These are phyloP conservation scores for Bubo blakistoni DNA, from an alignment of 2,113 vertebrate genomes.

Conservation along the genomic window DNA sequence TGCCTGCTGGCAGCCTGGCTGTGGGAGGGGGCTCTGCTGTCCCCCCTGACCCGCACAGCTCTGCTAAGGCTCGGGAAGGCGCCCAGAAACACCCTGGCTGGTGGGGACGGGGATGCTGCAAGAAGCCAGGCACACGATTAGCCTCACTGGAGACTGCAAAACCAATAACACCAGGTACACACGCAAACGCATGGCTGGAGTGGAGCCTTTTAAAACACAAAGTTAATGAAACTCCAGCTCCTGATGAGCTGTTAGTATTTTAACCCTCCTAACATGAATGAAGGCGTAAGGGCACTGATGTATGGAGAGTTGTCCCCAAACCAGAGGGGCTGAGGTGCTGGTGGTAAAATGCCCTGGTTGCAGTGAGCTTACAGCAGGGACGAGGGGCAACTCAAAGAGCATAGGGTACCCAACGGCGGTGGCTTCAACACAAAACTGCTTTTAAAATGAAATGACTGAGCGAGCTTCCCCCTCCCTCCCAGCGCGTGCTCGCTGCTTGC, in stretches of 20 bases:
- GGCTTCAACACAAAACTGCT: neutral
- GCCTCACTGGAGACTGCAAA: neutral
- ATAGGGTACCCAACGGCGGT: rapidly evolving
- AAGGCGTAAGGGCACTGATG: rapidly evolving
- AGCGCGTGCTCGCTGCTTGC: neutral
- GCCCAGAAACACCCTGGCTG: rapidly evolving
- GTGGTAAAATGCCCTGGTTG: rapidly evolving
- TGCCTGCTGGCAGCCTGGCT: neutral
- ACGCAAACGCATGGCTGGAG: rapidly evolving
- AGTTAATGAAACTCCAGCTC: neutral
- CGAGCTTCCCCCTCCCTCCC: neutral
- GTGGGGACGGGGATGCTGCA: neutral
- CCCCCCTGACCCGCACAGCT: neutral
- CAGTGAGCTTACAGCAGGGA: rapidly evolving
- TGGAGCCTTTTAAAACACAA: neutral
- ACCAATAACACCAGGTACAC: rapidly evolving
- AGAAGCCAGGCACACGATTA: neutral
- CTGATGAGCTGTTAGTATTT: neutral
- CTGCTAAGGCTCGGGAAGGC: neutral
- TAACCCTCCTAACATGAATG: neutral
- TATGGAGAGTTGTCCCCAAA: neutral
- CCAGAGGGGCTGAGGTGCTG: rapidly evolving
- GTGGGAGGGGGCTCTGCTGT: neutral
- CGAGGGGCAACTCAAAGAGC: neutral
- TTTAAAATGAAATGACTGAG: neutral